Evolutionary conservation across 2,888 invertebrate genomes (phyloP).

Genomic region (Agrenia bidenticulata): DNA sequence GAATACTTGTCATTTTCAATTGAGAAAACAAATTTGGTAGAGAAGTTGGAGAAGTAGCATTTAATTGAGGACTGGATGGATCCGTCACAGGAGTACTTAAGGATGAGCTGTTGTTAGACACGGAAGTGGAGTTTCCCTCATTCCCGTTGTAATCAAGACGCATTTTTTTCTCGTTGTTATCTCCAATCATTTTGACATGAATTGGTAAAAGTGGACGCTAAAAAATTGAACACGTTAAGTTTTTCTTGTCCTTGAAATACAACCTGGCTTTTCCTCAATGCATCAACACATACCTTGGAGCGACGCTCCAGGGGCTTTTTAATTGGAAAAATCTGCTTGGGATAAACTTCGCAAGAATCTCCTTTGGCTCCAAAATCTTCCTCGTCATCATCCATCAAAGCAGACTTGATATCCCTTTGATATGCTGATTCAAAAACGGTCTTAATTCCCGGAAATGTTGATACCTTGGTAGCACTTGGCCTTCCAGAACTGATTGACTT

Average conservation of each 20-base stretch:
- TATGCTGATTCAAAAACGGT: conserved; percentile 23
- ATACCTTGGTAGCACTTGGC: background rate
- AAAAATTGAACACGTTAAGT: conserved; percentile 13
- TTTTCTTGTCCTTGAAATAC: background rate
- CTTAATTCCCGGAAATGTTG: conserved; percentile 24
- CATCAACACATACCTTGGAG: conserved; percentile 37
- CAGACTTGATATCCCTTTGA: conserved; percentile 7
- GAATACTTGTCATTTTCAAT: conserved; percentile 52
- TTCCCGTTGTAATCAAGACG: conserved; percentile 19
- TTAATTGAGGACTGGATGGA: conserved; percentile 23
- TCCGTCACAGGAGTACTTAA: conserved; percentile 24
- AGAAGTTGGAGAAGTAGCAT: conserved; percentile 1
- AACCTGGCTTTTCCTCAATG: too few relatives aligned
- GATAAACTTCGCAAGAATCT: conserved; percentile 32
- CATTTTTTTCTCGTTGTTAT: conserved; percentile 22
- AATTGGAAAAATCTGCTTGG: conserved; percentile 40
- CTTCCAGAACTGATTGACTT: too few relatives aligned
- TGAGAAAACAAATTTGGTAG: conserved; percentile 30
- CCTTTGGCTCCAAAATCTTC: conserved; percentile 29
- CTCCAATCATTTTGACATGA: conserved; percentile 42
- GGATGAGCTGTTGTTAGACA: conserved; percentile 24
- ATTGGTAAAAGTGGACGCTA: conserved; percentile 44
- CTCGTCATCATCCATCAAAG: conserved; percentile 23
- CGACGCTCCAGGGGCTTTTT: conserved; percentile 34
- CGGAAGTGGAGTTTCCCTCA: conserved; percentile 20